A percentile compares a stretch with the other conserved stretches of the same genome.
These are phyloP conservation scores for Coptodon bakossiorum DNA, from an alignment of 2,113 vertebrate species.

Conservation along the genomic window DNA sequence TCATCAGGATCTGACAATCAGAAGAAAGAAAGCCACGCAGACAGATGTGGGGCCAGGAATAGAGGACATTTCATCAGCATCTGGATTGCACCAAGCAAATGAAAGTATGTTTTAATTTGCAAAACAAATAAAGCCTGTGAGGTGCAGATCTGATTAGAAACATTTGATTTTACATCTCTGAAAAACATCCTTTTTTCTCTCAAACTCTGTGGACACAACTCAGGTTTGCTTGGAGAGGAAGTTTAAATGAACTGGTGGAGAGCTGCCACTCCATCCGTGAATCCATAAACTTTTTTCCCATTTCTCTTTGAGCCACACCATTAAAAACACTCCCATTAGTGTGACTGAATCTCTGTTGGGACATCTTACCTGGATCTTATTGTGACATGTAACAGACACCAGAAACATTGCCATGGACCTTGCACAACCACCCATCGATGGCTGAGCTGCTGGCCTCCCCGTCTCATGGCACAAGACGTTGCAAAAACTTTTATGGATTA, in stretches of 20 bases:
- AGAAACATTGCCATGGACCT: neutral
- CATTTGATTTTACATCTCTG: neutral
- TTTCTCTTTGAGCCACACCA: neutral
- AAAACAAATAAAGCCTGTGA: neutral
- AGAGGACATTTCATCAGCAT: neutral
- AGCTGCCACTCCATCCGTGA: neutral
- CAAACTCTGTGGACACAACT: neutral
- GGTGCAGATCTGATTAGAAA: neutral
- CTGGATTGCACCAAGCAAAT: neutral
- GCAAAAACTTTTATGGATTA: neutral
- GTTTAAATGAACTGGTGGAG: neutral
- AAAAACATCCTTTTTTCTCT: neutral
- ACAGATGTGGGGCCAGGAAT: neutral
- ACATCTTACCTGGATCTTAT: neutral
- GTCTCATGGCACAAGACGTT: neutral
- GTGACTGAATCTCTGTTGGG: neutral
- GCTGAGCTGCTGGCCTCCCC: neutral
- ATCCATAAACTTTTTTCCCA: neutral
- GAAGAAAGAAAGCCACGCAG: neutral
- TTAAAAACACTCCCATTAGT: neutral
- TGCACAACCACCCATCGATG: neutral
- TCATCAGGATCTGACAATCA: neutral
- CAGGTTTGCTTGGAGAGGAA: neutral
- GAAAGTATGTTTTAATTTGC: neutral
- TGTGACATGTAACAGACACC: neutral